Conservation (phyloP, 2,113 vertebrate species). For the Atractosteus spatula region DNA sequence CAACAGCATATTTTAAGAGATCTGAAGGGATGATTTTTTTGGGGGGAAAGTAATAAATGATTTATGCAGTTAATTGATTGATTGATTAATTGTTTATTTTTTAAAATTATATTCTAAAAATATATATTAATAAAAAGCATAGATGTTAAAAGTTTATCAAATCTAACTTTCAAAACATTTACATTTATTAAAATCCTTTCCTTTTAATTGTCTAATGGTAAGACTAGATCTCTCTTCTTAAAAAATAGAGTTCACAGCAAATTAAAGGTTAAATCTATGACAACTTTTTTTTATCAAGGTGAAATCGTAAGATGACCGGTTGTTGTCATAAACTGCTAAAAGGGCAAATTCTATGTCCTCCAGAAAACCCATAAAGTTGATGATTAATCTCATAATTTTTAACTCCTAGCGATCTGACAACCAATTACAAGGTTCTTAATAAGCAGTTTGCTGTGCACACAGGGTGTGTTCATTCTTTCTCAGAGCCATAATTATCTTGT, state of each 20-base stretch:
- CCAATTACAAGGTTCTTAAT: conserved; percentile 68
- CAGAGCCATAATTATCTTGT: conserved; percentile 69
- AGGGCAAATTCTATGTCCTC: conserved; percentile 29
- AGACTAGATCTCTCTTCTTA: not conserved
- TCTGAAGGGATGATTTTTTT: conserved; percentile 54
- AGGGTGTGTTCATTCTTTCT: conserved; percentile 51
- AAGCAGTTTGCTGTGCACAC: conserved; percentile 52
- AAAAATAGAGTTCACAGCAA: conserved; percentile 3
- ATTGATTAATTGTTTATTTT: conserved; percentile 62
- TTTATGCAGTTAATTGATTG: conserved; percentile 58
- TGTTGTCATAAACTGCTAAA: conserved; percentile 25
- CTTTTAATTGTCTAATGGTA: not conserved
- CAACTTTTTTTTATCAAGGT: conserved; percentile 3
- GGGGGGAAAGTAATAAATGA: conserved; percentile 63
- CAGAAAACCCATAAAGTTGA: conserved; percentile 40
- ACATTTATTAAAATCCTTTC: not conserved
- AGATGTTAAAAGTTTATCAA: not conserved
- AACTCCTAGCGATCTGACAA: conserved; percentile 56
- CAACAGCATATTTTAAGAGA: conserved; percentile 53
- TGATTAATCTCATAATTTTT: conserved; percentile 54
- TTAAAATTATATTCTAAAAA: conserved; percentile 55
- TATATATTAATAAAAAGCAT: conserved; percentile 3
- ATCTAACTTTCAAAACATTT: not conserved
- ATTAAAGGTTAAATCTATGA: not conserved
- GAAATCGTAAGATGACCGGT: not conserved